These are phyloP conservation scores for Liolophura sinensis DNA, from an alignment of 1,140 invertebrate species.

Conservation along the genomic window DNA sequence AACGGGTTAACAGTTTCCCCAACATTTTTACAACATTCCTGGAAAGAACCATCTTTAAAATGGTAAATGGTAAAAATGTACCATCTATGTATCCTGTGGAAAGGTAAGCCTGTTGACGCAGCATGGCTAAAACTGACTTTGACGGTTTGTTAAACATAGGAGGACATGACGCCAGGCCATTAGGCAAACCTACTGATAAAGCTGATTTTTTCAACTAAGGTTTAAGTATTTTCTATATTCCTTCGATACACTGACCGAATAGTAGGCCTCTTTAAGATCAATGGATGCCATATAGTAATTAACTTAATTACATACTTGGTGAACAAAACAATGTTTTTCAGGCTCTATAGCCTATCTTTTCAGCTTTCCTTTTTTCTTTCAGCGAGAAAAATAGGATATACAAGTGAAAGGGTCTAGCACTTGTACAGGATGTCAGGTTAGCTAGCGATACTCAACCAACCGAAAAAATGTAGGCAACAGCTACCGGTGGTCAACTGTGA, in stretches of 20 bases:
- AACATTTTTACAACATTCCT: slow-evolving; percentile 13
- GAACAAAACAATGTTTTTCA: too few species aligned
- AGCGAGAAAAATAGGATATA: too few species aligned
- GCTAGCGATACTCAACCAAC: too few species aligned
- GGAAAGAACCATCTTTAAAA: slow-evolving; percentile 4
- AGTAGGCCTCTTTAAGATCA: slow-evolving; percentile 21
- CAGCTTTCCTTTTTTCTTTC: too few species aligned
- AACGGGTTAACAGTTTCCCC: slow-evolving; percentile 4
- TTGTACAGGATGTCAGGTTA: too few species aligned
- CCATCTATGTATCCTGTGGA: slow-evolving; percentile 15
- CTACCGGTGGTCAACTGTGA: too few species aligned
- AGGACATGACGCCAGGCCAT: slow-evolving; percentile 12
- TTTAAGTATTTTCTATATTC: slow-evolving; percentile 13
- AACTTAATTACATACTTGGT: too few species aligned
- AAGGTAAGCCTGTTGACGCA: slow-evolving; percentile 7
- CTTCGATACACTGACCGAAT: slow-evolving; percentile 10
- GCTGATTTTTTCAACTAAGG: slow-evolving; percentile 7
- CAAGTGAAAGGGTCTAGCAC: too few species aligned
- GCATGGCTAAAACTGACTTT: slow-evolving; percentile 9
- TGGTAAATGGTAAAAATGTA: too few species aligned
- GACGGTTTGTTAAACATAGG: slow-evolving; percentile 19
- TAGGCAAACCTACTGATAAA: slow-evolving; percentile 17
- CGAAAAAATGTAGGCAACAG: too few species aligned
- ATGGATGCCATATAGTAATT: slow-evolving; percentile 22
- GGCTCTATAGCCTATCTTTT: too few species aligned